Base-by-base conservation (phyloP, 2,888 invertebrate species). In the Ophioninae sp. region DNA sequence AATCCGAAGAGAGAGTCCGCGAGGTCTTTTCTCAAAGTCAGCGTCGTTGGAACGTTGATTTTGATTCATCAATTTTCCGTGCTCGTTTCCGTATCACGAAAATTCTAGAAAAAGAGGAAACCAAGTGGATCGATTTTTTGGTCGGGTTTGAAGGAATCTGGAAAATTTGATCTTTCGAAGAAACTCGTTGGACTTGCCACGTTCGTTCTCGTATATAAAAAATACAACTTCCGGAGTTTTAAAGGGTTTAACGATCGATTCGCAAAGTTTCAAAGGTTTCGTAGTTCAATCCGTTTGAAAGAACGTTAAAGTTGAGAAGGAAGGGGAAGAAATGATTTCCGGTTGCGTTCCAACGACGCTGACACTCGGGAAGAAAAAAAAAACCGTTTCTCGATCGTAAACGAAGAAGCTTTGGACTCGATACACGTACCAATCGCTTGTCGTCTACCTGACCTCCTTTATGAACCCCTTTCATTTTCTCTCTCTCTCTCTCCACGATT, bases 401-500 rank as follows among this genome's bases (percentile, higher is more conserved):
- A 82, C 69, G 30, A 78, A 51, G 51, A 30, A 68, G 78, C 82
- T 79, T 82, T 64, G 56, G 74, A 71, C 74, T 71, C 69, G 51
- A 69, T 51, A 74, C 51, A 22, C 74, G 58, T 74, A 59, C 63
- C n/a, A 74, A 78, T 74, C 23, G 82, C 69, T 75, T 69, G 39
- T 44, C 20, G 51, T 30, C 23, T 30, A 30, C 63, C 74, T 74
- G 79, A 56, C 23, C 56, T 68, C 22, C 41, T 61, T 23, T 44
- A 39, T 64, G 78, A 30, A n/a, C 69, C 78, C 44, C 39, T n/a
- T 13, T 64, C 3, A 68, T 73, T 41, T 13, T 39, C 39, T 13
- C 30, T 7, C 10, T 22, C 10, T 22, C 63, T 41, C 6, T 30
- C 20, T 20, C 37, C 22, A 37, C 39, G 20, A 39, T 13, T 13